Percentiles rank a stretch among this genome's conserved stretches.
These are phyloP conservation scores for Bombus sibiricus DNA, from an alignment of 1,140 invertebrate genomes.

Conservation along the genomic window DNA sequence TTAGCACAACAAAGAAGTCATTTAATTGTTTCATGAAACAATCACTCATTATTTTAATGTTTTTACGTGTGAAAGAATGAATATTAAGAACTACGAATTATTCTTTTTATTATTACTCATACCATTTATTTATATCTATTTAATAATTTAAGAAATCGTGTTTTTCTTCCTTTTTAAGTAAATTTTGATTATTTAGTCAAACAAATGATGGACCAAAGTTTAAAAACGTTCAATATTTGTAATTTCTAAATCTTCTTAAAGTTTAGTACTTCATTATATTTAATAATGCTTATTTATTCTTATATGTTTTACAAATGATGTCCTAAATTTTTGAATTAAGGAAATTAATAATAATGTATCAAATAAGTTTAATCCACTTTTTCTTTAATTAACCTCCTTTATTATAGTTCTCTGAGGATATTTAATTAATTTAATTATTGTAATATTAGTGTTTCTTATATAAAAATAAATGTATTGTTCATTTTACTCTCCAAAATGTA, in stretches of 20 bases:
- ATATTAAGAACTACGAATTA: conserved; percentile 30
- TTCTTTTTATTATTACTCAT: conserved; percentile 37
- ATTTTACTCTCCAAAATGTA: not conserved
- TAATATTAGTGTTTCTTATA: not conserved
- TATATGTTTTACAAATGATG: conserved; percentile 48
- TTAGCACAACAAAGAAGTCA: not conserved
- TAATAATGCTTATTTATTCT: conserved; percentile 59
- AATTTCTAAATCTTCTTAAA: conserved; percentile 39
- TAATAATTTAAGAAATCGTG: conserved; percentile 42
- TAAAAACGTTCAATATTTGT: conserved; percentile 47
- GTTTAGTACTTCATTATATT: conserved; percentile 35
- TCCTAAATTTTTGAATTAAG: conserved; percentile 42
- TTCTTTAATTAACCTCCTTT: conserved; percentile 24
- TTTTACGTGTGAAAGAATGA: conserved; percentile 24
- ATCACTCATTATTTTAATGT: conserved; percentile 31
- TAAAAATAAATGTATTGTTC: conserved; percentile 11
- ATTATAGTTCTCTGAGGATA: not conserved
- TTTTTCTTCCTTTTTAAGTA: conserved; percentile 43
- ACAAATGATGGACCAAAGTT: conserved; percentile 65
- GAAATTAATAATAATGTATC: conserved; percentile 42
- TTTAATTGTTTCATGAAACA: conserved; percentile 25
- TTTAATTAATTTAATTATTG: conserved; percentile 6
- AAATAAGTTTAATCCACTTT: conserved; percentile 4
- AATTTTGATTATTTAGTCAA: conserved; percentile 56
- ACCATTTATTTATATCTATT: conserved; percentile 42